Evolutionary conservation across 2,888 invertebrate species (phyloP).

Genomic region (Cephus spinipes): DNA sequence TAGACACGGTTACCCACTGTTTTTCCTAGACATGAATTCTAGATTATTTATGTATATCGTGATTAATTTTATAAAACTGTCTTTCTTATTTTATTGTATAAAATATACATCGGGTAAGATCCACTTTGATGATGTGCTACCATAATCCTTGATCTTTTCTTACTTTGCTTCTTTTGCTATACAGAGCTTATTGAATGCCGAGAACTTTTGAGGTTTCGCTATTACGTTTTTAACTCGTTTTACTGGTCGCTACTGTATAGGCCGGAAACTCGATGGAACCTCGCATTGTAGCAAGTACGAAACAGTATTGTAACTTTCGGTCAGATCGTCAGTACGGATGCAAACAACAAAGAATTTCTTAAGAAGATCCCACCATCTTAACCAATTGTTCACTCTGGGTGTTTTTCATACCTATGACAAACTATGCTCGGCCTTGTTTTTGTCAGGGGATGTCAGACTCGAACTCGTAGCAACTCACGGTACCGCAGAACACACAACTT

Average conservation of each 20-base stretch:
- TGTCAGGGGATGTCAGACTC: neutral
- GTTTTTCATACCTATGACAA: neutral
- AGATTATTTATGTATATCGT: no score
- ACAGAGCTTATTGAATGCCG: neutral
- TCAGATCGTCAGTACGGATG: neutral
- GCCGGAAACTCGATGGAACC: neutral
- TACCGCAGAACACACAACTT: neutral
- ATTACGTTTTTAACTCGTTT: neutral
- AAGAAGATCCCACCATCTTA: neutral
- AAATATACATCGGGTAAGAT: neutral
- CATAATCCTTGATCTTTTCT: neutral
- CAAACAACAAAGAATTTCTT: neutral
- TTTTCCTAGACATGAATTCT: no score
- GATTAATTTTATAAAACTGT: no score
- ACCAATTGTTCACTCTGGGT: neutral
- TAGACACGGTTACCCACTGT: no score
- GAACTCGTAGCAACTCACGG: neutral
- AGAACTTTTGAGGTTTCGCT: neutral
- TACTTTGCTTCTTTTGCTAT: neutral
- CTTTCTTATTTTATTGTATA: neutral
- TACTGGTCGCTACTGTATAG: neutral
- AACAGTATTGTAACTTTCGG: neutral
- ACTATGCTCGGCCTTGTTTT: neutral
- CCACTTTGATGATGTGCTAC: neutral
- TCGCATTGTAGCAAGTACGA: neutral